Conservation (phyloP, 2,888 invertebrate genomes). For the Dryobota labecula region DNA sequence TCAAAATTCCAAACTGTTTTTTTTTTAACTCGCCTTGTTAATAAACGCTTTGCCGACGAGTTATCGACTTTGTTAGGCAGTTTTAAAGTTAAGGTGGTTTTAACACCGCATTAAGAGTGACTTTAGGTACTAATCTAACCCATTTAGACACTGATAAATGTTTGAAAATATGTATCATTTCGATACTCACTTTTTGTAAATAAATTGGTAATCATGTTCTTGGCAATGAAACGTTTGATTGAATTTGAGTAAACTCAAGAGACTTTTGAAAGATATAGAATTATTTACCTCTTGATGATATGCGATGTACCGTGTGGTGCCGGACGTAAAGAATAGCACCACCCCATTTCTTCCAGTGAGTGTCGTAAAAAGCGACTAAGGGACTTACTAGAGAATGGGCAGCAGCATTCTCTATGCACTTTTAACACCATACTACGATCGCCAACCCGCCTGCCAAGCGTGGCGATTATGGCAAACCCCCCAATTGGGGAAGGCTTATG, state of each 20-base stretch:
- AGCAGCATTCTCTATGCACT: no score
- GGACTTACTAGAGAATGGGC: no score
- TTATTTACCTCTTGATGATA: not conserved
- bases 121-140: slow-evolving; percentile 20
- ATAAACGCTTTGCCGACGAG: slow-evolving; percentile 67
- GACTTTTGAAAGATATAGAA: not conserved
- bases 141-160: slow-evolving; percentile 1
- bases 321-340: no score
- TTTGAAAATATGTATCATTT: slow-evolving; percentile 10
- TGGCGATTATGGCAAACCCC: no score
- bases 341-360: no score
- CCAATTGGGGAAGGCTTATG: no score
- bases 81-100: slow-evolving; percentile 49
- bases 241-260: slow-evolving; percentile 1
- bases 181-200: not conserved
- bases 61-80: slow-evolving; percentile 67
- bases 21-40: slow-evolving; percentile 55
- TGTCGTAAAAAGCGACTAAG: no score
- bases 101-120: slow-evolving; percentile 35
- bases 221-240: not conserved
- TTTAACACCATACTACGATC: no score
- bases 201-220: not conserved
- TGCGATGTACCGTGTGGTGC: no score
- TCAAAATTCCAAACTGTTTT: slow-evolving; percentile 72
- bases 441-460: no score